Percentiles rank a stretch among this genome's conserved stretches.
Evolutionary conservation across 2,113 vertebrate species (phyloP).

Genomic region (Ictidomys tridecemlineatus): DNA sequence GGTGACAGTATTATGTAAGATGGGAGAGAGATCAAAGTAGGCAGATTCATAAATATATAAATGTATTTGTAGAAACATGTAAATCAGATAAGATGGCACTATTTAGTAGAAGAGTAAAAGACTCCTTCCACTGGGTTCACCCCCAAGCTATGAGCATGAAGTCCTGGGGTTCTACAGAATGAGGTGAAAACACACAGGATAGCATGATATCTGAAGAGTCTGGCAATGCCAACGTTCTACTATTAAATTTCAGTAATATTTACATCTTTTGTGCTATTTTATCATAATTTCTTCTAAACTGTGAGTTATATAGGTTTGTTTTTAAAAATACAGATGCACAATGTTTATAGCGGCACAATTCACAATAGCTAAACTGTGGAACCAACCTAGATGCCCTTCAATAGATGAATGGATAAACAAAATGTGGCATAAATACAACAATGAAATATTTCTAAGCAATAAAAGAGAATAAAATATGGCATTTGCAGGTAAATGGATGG

Average conservation of each 20-base stretch:
- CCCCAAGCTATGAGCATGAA: background rate
- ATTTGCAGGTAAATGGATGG: too few relatives aligned
- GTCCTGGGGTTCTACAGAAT: background rate
- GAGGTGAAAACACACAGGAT: background rate
- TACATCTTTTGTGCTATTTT: background rate
- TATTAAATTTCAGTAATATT: background rate
- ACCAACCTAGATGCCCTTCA: too few relatives aligned
- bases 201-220: background rate
- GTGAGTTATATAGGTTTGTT: background rate
- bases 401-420: too few relatives aligned
- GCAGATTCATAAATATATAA: background rate
- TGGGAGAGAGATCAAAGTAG: background rate
- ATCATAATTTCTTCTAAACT: background rate
- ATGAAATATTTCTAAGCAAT: too few relatives aligned
- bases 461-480: too few relatives aligned
- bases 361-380: too few relatives aligned
- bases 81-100: background rate
- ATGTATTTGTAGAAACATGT: background rate
- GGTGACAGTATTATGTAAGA: background rate
- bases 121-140: background rate
- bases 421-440: too few relatives aligned
- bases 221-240: background rate
- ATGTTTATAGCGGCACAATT: too few relatives aligned
- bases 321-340: background rate
- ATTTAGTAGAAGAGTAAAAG: background rate